Conservation (phyloP, 2,797 vertebrate species). For the Bothrops alternatus region DNA sequence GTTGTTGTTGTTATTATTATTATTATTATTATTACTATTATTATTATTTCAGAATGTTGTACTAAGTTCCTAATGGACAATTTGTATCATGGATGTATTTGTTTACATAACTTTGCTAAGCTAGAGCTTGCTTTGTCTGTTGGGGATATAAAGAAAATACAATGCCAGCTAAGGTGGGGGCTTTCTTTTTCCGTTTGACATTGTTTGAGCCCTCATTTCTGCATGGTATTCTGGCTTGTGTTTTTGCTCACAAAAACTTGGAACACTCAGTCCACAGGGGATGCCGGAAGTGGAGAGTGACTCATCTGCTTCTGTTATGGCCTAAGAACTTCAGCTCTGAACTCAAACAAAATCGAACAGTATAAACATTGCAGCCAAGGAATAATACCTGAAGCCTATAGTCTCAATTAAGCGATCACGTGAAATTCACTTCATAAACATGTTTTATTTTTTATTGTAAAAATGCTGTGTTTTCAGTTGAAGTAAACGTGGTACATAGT, state of each 20-base stretch:
- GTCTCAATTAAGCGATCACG: not conserved
- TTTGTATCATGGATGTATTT: not conserved
- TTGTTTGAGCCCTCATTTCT: constrained; percentile 5
- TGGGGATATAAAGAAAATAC: fast-evolving
- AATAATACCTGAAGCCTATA: not conserved
- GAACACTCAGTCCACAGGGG: constrained; percentile 35
- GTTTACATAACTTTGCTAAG: not conserved
- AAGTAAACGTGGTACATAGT: not conserved
- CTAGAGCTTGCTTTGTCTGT: not conserved
- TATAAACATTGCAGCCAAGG: not conserved
- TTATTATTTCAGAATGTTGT: not conserved
- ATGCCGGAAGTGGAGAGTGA: constrained; percentile 27
- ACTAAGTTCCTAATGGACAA: not conserved
- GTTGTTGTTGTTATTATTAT: not conserved
- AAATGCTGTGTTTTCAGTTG: not conserved
- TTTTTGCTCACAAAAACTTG: not conserved
- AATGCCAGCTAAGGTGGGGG: not conserved
- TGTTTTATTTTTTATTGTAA: not conserved
- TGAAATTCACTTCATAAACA: not conserved
- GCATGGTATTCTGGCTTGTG: not conserved
- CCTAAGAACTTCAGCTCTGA: fast-evolving
- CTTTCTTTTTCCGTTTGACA: constrained; percentile 3
- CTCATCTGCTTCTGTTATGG: not conserved
- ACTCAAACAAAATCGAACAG: fast-evolving
- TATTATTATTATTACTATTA: not conserved